Percentiles rank a stretch among this genome's conserved stretches.
Conservation (phyloP, 2,113 vertebrate species). For the Campylorhamphus procurvoides region DNA sequence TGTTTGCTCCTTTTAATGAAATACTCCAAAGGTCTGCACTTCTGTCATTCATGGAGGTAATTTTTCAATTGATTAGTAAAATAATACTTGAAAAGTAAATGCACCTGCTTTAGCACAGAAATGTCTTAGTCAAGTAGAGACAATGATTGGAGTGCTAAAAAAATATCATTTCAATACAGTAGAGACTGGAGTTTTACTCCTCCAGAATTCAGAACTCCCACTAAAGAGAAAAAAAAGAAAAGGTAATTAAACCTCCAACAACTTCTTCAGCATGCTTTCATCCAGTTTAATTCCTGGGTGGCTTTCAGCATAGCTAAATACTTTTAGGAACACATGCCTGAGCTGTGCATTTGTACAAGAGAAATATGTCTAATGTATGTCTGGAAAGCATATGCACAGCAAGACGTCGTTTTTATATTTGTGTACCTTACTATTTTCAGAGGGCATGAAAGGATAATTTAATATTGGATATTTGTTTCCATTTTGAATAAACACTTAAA, state of each 20-base stretch:
- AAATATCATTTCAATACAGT: conserved; percentile 77
- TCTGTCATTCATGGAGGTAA: conserved; percentile 92
- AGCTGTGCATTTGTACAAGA: background rate
- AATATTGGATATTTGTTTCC: background rate
- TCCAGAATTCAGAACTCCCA: conserved; percentile 75
- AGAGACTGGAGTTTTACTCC: conserved; percentile 70
- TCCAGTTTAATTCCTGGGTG: conserved; percentile 70
- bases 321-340: background rate
- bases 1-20: conserved; percentile 87
- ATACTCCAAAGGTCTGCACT: conserved; percentile 86
- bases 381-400: background rate
- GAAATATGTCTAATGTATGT: too few species aligned
- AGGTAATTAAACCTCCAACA: conserved; percentile 73
- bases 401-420: background rate
- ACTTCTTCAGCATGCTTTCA: conserved; percentile 50
- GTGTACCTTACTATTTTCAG: background rate
- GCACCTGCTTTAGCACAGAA: conserved; percentile 84
- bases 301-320: conserved; percentile 50
- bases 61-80: conserved; percentile 95
- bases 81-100: conserved; percentile 96
- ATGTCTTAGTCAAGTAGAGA: conserved; percentile 88
- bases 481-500: background rate
- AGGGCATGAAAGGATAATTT: background rate
- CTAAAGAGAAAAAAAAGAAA: conserved; percentile 51
- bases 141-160: conserved; percentile 84